Conservation (phyloP, 1,140 invertebrate species). For the Cydia splendana region DNA sequence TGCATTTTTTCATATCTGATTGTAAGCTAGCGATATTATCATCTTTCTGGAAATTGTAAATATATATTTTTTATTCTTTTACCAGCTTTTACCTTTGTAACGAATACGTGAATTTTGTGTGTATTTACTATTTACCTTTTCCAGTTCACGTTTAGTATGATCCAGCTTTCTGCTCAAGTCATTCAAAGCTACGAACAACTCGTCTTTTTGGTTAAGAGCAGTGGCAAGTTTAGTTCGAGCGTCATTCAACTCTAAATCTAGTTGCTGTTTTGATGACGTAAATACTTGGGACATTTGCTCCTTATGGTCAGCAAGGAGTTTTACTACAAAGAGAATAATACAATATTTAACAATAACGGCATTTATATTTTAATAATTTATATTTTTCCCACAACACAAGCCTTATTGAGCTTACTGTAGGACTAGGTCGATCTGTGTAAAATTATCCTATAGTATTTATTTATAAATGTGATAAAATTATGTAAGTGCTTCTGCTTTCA, state of each 20-base stretch:
- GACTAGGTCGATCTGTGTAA: no score
- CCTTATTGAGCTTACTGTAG: no score
- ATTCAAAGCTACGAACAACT: constrained; percentile 37
- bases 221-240: constrained; percentile 34
- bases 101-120: neutral
- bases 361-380: neutral
- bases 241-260: constrained; percentile 42
- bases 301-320: constrained; percentile 46
- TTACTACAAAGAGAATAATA: constrained; percentile 39
- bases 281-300: constrained; percentile 47
- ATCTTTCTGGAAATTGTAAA: constrained; percentile 46
- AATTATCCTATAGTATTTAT: no score
- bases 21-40: constrained; percentile 45
- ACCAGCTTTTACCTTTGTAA: no score
- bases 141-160: constrained; percentile 41
- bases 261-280: constrained; percentile 43
- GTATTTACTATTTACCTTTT: constrained; percentile 42
- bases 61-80: neutral
- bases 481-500: no score
- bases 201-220: constrained; percentile 36
- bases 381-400: no score
- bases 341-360: neutral
- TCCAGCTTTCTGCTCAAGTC: constrained; percentile 44
- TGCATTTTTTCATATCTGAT: constrained; percentile 46
- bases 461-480: neutral